These are phyloP conservation scores for Phalanger gymnotis DNA, from an alignment of 2,797 vertebrate genomes.

Conservation along the genomic window DNA sequence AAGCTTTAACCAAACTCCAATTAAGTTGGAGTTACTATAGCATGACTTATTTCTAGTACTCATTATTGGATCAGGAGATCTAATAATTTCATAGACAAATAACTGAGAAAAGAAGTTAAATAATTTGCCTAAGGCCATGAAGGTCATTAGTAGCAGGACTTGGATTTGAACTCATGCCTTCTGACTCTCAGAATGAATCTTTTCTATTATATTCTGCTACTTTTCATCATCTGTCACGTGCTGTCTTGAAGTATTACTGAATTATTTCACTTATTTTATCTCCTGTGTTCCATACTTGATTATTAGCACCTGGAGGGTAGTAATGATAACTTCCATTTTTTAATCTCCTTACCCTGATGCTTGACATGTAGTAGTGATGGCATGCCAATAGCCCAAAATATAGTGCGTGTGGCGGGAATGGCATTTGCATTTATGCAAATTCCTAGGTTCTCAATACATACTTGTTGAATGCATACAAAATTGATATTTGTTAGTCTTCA, in stretches of 20 bases:
- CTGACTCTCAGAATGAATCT: neutral
- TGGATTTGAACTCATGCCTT: neutral
- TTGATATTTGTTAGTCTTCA: slow-evolving; percentile 18
- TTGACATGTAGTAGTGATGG: neutral
- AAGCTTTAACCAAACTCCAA: neutral
- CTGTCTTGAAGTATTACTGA: neutral
- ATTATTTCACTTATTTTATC: neutral
- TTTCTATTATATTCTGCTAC: neutral
- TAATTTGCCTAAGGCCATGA: neutral
- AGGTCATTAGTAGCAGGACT: neutral
- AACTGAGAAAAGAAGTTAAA: neutral
- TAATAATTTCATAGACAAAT: neutral
- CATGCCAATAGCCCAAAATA: neutral
- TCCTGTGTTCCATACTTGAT: neutral
- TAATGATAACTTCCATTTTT: neutral
- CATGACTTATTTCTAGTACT: neutral
- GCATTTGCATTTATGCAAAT: neutral
- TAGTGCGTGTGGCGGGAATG: neutral
- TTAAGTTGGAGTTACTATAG: neutral
- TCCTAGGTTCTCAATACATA: slow-evolving; percentile 3
- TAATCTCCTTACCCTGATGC: neutral
- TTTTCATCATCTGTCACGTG: neutral
- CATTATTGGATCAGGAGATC: neutral
- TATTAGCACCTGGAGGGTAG: neutral
- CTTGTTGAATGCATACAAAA: slow-evolving; percentile 26